phyloP scores from a whole-genome alignment of 2,888 invertebrate species.

The Odontocolon sp. region DNA sequence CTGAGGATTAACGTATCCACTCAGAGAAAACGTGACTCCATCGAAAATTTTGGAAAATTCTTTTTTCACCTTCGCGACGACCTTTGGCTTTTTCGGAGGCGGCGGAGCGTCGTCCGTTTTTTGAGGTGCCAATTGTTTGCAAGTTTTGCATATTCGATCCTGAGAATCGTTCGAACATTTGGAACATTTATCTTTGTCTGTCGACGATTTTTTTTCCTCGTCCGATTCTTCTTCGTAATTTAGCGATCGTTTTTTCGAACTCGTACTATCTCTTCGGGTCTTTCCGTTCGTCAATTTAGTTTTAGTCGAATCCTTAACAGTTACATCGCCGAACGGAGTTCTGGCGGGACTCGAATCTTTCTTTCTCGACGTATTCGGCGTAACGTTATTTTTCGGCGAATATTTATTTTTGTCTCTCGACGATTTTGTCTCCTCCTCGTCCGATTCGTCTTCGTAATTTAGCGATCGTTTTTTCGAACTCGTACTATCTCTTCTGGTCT shows the following conservation, averaged over 20 bases:
- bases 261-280: background rate
- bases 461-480: slow-evolving; percentile 60
- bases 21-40: slow-evolving; percentile 74
- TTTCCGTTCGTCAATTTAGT: slow-evolving; percentile 13
- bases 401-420: slow-evolving; percentile 61
- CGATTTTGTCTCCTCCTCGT: slow-evolving; percentile 18
- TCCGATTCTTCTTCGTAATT: slow-evolving; percentile 14
- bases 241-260: slow-evolving; percentile 60
- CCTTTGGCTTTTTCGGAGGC: slow-evolving; percentile 46
- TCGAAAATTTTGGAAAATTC: slow-evolving; percentile 72
- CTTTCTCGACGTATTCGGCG: background rate
- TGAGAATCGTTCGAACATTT: slow-evolving; percentile 61
- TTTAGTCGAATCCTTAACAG: slow-evolving; percentile 54
- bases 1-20: slow-evolving; percentile 78
- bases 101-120: slow-evolving; percentile 9
- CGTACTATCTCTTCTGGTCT: background rate
- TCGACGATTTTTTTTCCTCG: slow-evolving; percentile 10
- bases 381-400: background rate
- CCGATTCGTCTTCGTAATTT: slow-evolving; percentile 9
- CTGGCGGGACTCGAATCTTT: slow-evolving; percentile 39
- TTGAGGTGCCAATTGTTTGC: slow-evolving; percentile 64
- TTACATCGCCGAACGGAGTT: slow-evolving; percentile 75
- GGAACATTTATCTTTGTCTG: slow-evolving; percentile 62
- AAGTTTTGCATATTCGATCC: slow-evolving; percentile 70
- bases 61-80: slow-evolving; percentile 59